Evolutionary conservation across 2,797 vertebrate species (phyloP).

Genomic region (Paratrypauchen microcephalus): DNA sequence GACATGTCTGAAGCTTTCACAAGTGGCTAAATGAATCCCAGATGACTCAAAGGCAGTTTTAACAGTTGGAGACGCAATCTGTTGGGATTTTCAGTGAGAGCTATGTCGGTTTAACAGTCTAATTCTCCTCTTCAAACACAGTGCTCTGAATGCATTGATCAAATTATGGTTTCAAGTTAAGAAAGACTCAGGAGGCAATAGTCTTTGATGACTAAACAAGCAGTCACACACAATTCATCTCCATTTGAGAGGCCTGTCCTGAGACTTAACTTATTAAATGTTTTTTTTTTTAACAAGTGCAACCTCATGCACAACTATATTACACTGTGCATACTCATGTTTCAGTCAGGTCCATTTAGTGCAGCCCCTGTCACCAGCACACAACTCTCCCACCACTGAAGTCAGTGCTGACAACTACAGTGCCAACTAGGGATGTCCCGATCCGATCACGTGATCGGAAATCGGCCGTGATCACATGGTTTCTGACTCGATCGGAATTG

Average conservation of each 20-base stretch:
- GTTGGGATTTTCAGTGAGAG: conserved; percentile 47
- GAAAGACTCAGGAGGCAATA: conserved; percentile 29
- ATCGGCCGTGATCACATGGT: too few relatives aligned
- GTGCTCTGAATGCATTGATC: conserved; percentile 50
- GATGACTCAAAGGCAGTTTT: conserved; percentile 30
- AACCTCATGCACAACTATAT: too few relatives aligned
- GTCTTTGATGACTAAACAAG: conserved; percentile 43
- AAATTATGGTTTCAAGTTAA: conserved; percentile 49
- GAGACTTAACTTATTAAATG: too few relatives aligned
- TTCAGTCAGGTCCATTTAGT: too few relatives aligned
- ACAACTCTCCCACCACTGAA: too few relatives aligned
- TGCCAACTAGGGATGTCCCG: too few relatives aligned
- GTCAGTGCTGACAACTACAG: too few relatives aligned
- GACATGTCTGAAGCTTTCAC: conserved; percentile 21
- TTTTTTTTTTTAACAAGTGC: too few relatives aligned
- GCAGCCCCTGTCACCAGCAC: too few relatives aligned
- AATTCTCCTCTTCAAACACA: conserved; percentile 64
- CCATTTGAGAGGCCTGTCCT: neutral
- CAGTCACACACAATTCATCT: conserved; percentile 24
- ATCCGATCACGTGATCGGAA: too few relatives aligned
- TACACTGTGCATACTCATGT: too few relatives aligned
- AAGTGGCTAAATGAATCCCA: conserved; percentile 44
- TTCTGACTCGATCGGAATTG: too few relatives aligned
- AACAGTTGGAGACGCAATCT: conserved; percentile 42
- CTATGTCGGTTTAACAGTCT: conserved; percentile 53